These are phyloP conservation scores for Perithous albicinctus DNA, from an alignment of 2,888 invertebrate species.

Conservation along the genomic window DNA sequence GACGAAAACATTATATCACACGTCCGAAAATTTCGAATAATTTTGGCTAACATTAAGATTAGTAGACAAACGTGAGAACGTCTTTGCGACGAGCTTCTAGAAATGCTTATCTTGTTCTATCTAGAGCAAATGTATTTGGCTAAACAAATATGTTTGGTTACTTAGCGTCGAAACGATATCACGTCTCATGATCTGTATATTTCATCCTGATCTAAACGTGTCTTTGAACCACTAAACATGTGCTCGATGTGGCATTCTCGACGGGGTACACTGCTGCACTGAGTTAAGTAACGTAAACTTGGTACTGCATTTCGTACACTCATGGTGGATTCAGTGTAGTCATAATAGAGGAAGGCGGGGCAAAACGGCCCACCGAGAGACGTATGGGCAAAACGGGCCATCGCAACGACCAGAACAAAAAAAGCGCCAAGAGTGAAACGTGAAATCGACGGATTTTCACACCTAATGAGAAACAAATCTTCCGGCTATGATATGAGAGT, in stretches of 20 bases:
- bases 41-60: no score
- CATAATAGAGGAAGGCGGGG: no score
- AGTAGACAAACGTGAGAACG: no score
- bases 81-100: no score
- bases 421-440: no score
- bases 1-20: background rate
- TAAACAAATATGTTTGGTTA: no score
- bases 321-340: background rate
- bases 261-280: background rate
- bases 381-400: no score
- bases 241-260: background rate
- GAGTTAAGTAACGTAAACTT: background rate
- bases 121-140: background rate
- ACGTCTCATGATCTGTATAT: background rate
- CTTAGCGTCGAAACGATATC: background rate
- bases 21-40: background rate
- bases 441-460: no score
- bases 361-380: no score
- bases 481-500: no score
- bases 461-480: no score
- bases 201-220: background rate
- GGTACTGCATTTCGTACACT: background rate
- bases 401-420: no score
- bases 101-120: slow-evolving; percentile 4
- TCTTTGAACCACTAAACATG: background rate